Conservation (phyloP, 1,140 invertebrate species). For the Harlomillsia oculata region DNA sequence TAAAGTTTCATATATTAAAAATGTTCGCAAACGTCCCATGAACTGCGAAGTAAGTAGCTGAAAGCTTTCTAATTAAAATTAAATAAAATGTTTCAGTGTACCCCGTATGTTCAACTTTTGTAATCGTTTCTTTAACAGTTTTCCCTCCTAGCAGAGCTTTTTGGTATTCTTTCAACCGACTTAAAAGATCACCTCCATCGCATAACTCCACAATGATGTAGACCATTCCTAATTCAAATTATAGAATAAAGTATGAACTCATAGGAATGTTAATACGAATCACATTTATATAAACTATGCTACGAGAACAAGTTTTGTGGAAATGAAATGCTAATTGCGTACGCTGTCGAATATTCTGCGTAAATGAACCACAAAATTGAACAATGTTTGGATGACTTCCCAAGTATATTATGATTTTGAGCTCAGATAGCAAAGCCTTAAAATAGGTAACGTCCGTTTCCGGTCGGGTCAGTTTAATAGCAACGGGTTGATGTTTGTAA, state of each 20-base stretch:
- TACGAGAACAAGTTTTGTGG: neutral
- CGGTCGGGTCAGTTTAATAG: constrained; percentile 10
- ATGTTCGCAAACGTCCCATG: neutral
- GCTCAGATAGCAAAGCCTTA: constrained; percentile 7
- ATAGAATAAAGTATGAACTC: neutral
- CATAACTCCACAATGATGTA: constrained; percentile 1
- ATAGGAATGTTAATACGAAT: neutral
- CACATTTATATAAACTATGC: neutral
- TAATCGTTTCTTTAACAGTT: no score
- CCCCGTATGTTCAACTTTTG: neutral
- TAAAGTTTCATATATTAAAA: neutral
- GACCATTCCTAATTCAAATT: neutral
- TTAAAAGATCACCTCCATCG: neutral
- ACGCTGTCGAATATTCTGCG: constrained; percentile 8
- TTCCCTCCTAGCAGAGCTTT: neutral
- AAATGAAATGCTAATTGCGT: neutral
- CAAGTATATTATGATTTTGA: constrained; percentile 19
- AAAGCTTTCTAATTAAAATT: neutral
- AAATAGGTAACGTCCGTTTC: constrained; percentile 2
- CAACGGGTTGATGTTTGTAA: constrained; percentile 37
- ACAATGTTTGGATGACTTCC: constrained; percentile 11
- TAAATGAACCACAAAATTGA: constrained; percentile 7
- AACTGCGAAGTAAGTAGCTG: neutral
- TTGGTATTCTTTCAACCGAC: neutral
- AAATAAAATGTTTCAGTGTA: neutral